Conservation (phyloP, 2,113 vertebrate genomes). For the Hypomesus transpacificus region DNA sequence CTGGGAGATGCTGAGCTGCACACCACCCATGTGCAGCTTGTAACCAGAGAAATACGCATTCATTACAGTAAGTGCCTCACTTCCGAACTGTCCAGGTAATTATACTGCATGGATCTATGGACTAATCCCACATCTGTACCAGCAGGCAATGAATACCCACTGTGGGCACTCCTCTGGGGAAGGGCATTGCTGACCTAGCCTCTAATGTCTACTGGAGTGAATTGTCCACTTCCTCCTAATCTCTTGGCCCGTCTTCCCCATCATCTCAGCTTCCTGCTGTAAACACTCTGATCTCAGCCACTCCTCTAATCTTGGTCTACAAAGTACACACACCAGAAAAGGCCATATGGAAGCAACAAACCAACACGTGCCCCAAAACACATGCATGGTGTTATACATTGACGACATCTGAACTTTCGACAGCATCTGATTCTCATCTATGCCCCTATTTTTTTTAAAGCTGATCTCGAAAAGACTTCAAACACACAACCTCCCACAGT, state of each 20-base stretch:
- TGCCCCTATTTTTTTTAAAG: no score
- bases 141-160: slow-evolving; percentile 9
- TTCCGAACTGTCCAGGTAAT: not conserved
- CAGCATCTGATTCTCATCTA: no score
- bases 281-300: slow-evolving; percentile 37
- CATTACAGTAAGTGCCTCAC: not conserved
- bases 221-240: slow-evolving; percentile 55
- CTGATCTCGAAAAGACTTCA: no score
- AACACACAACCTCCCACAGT: no score
- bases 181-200: slow-evolving; percentile 17
- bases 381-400: not conserved
- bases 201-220: slow-evolving; percentile 43
- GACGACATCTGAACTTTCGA: no score
- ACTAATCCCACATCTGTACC: not conserved
- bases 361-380: not conserved
- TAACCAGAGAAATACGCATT: not conserved
- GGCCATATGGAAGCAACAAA: slow-evolving; percentile 11
- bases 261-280: slow-evolving; percentile 10
- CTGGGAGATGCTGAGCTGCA: not conserved
- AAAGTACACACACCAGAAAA: slow-evolving; percentile 23
- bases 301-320: slow-evolving; percentile 50
- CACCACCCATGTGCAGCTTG: not conserved
- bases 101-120: slow-evolving; percentile 5
- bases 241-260: slow-evolving; percentile 41
- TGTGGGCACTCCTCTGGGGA: slow-evolving; percentile 39